Conservation (phyloP, 2,113 vertebrate species). For the Osmerus mordax region DNA sequence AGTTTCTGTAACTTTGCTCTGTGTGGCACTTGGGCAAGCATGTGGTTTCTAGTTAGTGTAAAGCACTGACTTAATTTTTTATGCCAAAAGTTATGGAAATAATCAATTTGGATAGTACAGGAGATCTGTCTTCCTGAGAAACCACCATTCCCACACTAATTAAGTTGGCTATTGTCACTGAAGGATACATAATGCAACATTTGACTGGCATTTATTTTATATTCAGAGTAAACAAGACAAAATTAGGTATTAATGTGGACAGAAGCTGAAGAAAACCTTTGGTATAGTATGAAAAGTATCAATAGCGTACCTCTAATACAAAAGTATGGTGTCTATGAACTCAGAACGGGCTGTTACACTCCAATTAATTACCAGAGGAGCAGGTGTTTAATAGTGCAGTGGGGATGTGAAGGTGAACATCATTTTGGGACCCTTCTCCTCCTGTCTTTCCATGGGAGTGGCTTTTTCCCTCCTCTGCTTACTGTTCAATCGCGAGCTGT, state of each 20-base stretch:
- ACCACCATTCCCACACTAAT: constrained; percentile 50
- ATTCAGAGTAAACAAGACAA: constrained; percentile 44
- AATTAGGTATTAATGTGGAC: constrained; percentile 35
- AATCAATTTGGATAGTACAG: constrained; percentile 53
- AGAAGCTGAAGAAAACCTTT: constrained; percentile 39
- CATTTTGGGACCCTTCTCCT: constrained; percentile 39
- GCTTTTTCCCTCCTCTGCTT: constrained; percentile 42
- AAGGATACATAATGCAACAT: constrained; percentile 41
- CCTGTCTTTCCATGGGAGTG: constrained; percentile 52
- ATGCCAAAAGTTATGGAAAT: constrained; percentile 58
- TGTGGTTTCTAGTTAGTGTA: constrained; percentile 53
- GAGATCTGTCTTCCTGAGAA: constrained; percentile 48
- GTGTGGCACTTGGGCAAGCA: constrained; percentile 53
- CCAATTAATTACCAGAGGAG: constrained; percentile 62
- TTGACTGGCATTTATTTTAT: constrained; percentile 38
- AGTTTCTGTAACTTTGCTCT: constrained; percentile 44
- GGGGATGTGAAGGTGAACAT: constrained; percentile 55
- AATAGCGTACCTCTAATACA: constrained; percentile 3
- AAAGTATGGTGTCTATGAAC: constrained; percentile 38
- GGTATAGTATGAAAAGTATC: not conserved
- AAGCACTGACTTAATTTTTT: constrained; percentile 61
- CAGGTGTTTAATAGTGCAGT: constrained; percentile 70
- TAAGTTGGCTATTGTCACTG: constrained; percentile 47
- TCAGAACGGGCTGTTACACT: constrained; percentile 54
- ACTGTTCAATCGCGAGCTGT: constrained; percentile 50